A percentile compares a stretch with the other conserved stretches of the same genome.
Evolutionary conservation across 2,888 invertebrate species (phyloP).

Genomic region (Caenorhabditis sulstoni): DNA sequence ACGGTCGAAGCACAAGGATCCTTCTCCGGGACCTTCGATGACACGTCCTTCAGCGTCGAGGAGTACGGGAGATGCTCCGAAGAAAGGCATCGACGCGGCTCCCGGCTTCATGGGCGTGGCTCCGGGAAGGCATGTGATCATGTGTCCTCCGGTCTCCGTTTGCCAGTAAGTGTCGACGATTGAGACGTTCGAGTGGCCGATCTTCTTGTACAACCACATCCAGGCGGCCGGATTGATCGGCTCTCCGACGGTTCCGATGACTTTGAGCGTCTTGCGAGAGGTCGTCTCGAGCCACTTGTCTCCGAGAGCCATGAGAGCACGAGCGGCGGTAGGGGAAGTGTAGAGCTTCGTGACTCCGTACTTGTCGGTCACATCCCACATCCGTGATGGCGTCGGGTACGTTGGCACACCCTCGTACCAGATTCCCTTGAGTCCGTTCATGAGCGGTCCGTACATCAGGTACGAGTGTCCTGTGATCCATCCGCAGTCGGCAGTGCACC

Average conservation of each 20-base stretch:
- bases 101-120: conserved; percentile 98
- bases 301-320: conserved; percentile 95
- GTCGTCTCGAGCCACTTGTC: conserved; percentile 88
- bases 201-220: conserved; percentile 79
- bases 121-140: conserved; percentile 94
- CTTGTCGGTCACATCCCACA: conserved; percentile 94
- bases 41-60: conserved; percentile 87
- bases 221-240: conserved; percentile 93
- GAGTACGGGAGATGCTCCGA: conserved; percentile 92
- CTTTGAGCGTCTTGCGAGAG: conserved; percentile 83
- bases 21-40: conserved; percentile 73
- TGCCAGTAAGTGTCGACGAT: conserved; percentile 99
- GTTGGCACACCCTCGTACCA: conserved; percentile 95
- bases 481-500: conserved; percentile 95
- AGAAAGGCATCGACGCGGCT: conserved; percentile 97
- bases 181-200: conserved; percentile 84
- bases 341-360: conserved; percentile 93
- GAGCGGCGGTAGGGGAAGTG: conserved; percentile 97
- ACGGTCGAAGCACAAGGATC: conserved; percentile 86
- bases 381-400: conserved; percentile 92
- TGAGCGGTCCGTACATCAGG: conserved; percentile 92
- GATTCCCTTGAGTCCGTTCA: conserved; percentile 94
- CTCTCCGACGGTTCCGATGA: conserved; percentile 97
- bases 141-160: conserved; percentile 98
- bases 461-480: conserved; percentile 86